phyloP scores from a whole-genome alignment of 2,888 invertebrate species.

The Lysandra coridon region DNA sequence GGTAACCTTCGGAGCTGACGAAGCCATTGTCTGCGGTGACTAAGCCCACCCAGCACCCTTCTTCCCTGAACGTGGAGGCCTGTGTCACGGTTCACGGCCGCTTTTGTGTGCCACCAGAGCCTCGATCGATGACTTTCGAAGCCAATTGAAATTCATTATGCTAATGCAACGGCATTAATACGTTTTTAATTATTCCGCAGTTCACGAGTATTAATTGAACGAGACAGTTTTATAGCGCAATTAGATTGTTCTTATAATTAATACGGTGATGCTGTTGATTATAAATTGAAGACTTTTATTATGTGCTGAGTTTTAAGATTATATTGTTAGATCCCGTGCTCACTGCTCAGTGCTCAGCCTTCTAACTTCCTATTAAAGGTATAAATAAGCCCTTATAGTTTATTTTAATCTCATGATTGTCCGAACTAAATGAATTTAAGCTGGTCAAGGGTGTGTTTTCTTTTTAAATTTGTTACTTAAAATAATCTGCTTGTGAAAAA shows the following conservation, averaged over 20 bases:
- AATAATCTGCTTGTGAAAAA: too few species aligned
- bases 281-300: not conserved
- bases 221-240: conserved; percentile 6
- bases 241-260: not conserved
- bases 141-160: conserved; percentile 24
- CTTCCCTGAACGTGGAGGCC: conserved; percentile 45
- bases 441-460: too few species aligned
- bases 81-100: conserved; percentile 58
- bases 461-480: too few species aligned
- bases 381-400: not conserved
- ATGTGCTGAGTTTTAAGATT: not conserved
- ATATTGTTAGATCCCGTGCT: not conserved
- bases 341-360: not conserved
- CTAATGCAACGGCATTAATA: conserved; percentile 14
- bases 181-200: conserved; percentile 25
- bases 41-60: conserved; percentile 58
- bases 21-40: conserved; percentile 73
- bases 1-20: conserved; percentile 63
- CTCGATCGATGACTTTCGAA: conserved; percentile 37
- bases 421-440: too few species aligned
- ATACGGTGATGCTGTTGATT: not conserved
- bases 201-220: conserved; percentile 5
- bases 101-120: conserved; percentile 42
- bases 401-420: not conserved
- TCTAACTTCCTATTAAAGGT: not conserved